Conservation (phyloP, 2,797 vertebrate genomes). For the Carduelis carduelis region DNA sequence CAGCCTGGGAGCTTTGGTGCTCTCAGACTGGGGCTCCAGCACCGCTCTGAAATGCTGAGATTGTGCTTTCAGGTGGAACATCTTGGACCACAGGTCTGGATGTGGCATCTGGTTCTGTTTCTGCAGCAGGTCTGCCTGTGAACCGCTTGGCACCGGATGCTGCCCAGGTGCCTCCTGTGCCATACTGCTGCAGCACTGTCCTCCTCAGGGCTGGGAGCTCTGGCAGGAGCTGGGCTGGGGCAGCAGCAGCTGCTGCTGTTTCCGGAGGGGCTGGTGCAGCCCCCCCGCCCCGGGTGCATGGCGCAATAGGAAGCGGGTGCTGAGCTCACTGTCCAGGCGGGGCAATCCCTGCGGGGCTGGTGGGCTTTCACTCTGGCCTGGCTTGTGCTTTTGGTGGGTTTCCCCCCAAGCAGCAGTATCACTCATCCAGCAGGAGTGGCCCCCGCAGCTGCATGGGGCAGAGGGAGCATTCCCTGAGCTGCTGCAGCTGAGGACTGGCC, state of each 20-base stretch:
- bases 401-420: neutral
- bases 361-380: neutral
- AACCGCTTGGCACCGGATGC: rapidly evolving
- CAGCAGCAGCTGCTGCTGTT: neutral
- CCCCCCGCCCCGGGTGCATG: rapidly evolving
- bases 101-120: neutral
- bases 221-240: neutral
- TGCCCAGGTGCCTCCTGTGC: neutral
- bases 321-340: neutral
- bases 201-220: neutral
- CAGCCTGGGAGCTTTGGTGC: neutral
- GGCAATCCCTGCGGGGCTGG: neutral
- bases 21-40: rapidly evolving
- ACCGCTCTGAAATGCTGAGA: neutral
- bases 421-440: rapidly evolving
- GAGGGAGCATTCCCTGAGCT: rapidly evolving
- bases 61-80: neutral
- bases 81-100: neutral
- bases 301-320: neutral
- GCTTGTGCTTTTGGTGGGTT: neutral
- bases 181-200: rapidly evolving
- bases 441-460: neutral
- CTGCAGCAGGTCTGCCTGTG: rapidly evolving
- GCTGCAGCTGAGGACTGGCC: neutral
- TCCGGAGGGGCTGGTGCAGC: neutral